Base-by-base conservation (phyloP, 2,797 vertebrate species). In the Coregonus suidteri region DNA sequence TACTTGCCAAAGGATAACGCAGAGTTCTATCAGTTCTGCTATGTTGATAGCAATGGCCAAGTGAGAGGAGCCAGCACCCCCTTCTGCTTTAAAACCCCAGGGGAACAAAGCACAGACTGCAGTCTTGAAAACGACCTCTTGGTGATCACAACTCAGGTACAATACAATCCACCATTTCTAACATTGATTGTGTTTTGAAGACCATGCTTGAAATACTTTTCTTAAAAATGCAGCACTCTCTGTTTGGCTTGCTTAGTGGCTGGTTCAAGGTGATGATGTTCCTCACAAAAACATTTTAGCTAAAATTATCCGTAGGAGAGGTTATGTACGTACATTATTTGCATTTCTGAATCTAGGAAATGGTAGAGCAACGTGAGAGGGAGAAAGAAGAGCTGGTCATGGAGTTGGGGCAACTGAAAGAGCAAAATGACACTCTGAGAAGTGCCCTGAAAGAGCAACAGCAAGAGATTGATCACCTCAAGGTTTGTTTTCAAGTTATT, bases 21-120 rank as follows among this genome's bases (percentile, higher is more conserved):
- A 0, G 94, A 96, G 73, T 95, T 96, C 86, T 99, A 98, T 87
- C 97, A 99, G 93, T 99, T 99, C 93, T 99, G 97, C 90, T 99
- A 98, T 53, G 75, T 98, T 0, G 96, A 97, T 89, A 90, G 86
- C 30, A 85, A 82, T 0, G 95, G 96, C 0, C 79, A 94, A 73
- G 94, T 99, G 69, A 92, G 93, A 59, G 97, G 97, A 79, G 96
- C 95, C 82, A 99, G 97, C 52, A 93, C 93, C 3, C 95, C 97
- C 4, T 98, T 99, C 91, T 95, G 95, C 75, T 96, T 99, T 90
- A 88, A 85, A 75, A 86, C 76, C 37, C 68, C 82, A 1, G 76
- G 15, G n/a, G 91, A 92, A 79, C 80, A 79, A 35, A 94, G 89
- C 76, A 3, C 74, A 0, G 91, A 92, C 7, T 85, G 76, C 88